Base-by-base conservation (phyloP, 53 echinoderm and acorn worm genomes). In the Arbacia lixula region DNA sequence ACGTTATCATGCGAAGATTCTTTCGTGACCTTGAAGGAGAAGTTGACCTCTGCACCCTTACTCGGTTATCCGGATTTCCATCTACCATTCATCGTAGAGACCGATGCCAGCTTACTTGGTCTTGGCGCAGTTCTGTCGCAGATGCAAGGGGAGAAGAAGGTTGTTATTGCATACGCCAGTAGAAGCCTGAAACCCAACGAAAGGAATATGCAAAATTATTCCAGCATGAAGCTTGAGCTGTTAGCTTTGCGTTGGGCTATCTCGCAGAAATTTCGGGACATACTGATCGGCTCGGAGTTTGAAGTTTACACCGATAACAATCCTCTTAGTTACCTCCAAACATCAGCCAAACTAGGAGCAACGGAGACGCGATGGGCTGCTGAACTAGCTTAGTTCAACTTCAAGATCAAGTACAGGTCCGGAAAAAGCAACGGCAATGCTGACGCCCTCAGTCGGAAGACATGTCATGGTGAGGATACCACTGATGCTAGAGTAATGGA, bases 161-260 rank as follows among this genome's bases (percentile, higher is more conserved):
- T n/a, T n/a, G n/a, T n/a, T n/a, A n/a, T n/a, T n/a, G n/a, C n/a
- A n/a, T n/a, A n/a, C n/a, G n/a, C n/a, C n/a, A n/a, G n/a, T n/a
- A n/a, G n/a, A n/a, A n/a, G n/a, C n/a, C n/a, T n/a, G n/a, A n/a
- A n/a, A n/a, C n/a, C n/a, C n/a, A n/a, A n/a, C n/a, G n/a, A n/a
- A n/a, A n/a, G n/a, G n/a, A n/a, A n/a, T 22, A 92, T 89, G 89
- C 1, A 86, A 51, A 83, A 92, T 66, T 92, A 86, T 51, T 88
- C 74, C 36, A 85, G 82, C 26, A 85, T 79, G 80, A 88, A 91
- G 42, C 71, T 87, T 41, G 87, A 87, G 36, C 12, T 87, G 46
- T 36, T 87, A 3, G 81, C 69, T 3, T 27, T 87, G 5, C 55
- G 73, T 2, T 88, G 63, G 83, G 37, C 73, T 19, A 63, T 88